Evolutionary conservation across 2,888 invertebrate species (phyloP).

Genomic region (Scaptodrosophila latifasciaeformis): DNA sequence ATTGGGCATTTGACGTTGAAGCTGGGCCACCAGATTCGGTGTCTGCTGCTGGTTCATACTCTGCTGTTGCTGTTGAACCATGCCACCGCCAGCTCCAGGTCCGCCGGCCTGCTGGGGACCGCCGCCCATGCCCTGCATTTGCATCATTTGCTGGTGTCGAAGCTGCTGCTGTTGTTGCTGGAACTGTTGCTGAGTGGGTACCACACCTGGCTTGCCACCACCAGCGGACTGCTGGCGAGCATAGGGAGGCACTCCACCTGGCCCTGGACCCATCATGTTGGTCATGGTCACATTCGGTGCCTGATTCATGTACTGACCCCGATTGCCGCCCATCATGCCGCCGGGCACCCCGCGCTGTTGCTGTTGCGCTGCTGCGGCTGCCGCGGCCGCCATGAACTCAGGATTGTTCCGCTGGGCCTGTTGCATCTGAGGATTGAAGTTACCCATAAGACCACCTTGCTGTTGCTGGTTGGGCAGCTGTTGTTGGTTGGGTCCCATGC

Average conservation of each 20-base stretch:
- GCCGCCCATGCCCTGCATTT: slow-evolving; percentile 76
- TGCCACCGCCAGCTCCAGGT: slow-evolving; percentile 69
- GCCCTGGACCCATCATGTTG: slow-evolving; percentile 73
- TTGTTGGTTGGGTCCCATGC: slow-evolving; percentile 55
- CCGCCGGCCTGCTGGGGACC: slow-evolving; percentile 64
- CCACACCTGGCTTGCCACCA: slow-evolving; percentile 70
- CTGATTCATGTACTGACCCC: slow-evolving; percentile 76
- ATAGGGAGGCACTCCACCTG: slow-evolving; percentile 82
- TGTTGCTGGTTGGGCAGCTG: slow-evolving; percentile 69
- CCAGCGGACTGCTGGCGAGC: slow-evolving; percentile 77
- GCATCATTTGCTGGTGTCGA: slow-evolving; percentile 82
- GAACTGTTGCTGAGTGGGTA: slow-evolving; percentile 71
- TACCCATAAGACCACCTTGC: slow-evolving; percentile 71
- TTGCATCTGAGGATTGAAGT: slow-evolving; percentile 73
- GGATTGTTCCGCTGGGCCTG: slow-evolving; percentile 71
- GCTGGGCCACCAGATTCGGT: slow-evolving; percentile 80
- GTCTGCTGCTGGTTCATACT: slow-evolving; percentile 77
- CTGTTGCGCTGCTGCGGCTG: slow-evolving; percentile 59
- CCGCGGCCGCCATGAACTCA: slow-evolving; percentile 70
- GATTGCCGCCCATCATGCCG: slow-evolving; percentile 69
- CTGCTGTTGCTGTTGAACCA: slow-evolving; percentile 76
- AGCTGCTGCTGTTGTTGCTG: slow-evolving; percentile 83
- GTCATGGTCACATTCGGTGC: slow-evolving; percentile 92
- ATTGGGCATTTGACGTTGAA: slow-evolving; percentile 79
- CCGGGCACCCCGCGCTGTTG: slow-evolving; percentile 61